phyloP scores from a whole-genome alignment of 2,888 invertebrate species.

The Drosophila pseudotalamancana region DNA sequence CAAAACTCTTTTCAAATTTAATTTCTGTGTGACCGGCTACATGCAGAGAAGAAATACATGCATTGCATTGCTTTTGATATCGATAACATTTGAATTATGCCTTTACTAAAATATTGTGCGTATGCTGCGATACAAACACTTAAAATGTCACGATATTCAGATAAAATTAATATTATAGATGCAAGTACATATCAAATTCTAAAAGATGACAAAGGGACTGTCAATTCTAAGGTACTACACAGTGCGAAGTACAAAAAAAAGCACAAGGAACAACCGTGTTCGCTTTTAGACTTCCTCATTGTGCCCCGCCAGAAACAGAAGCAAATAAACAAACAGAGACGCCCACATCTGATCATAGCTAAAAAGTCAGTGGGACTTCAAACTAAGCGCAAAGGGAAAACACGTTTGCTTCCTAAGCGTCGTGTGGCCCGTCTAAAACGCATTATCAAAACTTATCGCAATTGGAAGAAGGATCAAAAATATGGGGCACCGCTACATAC shows the following conservation, averaged over 20 bases:
- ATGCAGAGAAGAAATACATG: background rate
- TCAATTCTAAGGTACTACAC: slow-evolving; percentile 24
- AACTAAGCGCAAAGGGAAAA: slow-evolving; percentile 62
- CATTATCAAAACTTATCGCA: slow-evolving; percentile 60
- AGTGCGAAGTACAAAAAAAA: slow-evolving; percentile 68
- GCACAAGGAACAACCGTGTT: slow-evolving; percentile 32
- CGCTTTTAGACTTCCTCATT: slow-evolving; percentile 58
- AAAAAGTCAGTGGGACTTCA: background rate
- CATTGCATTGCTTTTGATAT: background rate
- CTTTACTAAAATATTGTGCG: background rate
- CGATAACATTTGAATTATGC: slow-evolving; percentile 1
- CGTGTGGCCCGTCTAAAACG: slow-evolving; percentile 66
- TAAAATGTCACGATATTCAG: slow-evolving; percentile 51
- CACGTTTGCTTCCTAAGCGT: slow-evolving; percentile 52
- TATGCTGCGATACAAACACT: background rate
- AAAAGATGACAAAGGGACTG: slow-evolving; percentile 17
- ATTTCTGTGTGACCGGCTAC: slow-evolving; percentile 12
- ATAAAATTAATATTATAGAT: slow-evolving; percentile 63
- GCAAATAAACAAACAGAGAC: slow-evolving; percentile 24
- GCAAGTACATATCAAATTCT: slow-evolving; percentile 46
- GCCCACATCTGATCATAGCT: slow-evolving; percentile 25
- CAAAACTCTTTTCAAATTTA: background rate
- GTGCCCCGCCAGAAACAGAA: slow-evolving; percentile 39
- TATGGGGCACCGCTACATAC: background rate
- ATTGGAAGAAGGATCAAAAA: slow-evolving; percentile 20